Evolutionary conservation across 53 echinoderm and acorn worm species (phyloP), one percentile per base, ranked within the genome.

Genomic region (Holothuria leucospilota): DNA sequence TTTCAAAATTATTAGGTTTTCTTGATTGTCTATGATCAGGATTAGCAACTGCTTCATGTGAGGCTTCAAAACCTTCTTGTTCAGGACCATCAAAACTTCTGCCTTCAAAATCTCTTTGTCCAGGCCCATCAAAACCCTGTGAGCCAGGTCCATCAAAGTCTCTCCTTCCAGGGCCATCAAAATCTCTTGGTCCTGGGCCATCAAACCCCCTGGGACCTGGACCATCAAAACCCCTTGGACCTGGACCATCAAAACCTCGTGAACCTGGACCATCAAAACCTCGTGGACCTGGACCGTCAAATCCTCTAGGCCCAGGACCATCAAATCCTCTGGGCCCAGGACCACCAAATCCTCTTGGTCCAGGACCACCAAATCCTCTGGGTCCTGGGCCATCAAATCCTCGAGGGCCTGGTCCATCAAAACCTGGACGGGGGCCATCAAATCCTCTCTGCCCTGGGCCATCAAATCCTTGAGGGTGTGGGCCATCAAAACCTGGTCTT

Each of bases 311-410:
- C 13, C 87, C 51, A 14, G 87, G 77, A 23, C 87, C 91, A 51
- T 72, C 72, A 84, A 88, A 75, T 13, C 88, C 92, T 24, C 87
- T 87, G 15, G 83, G 84, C 29, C 86, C 71, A 8, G 85, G 71
- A 42, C 65, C 82, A 63, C 29, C 79, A 79, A 79, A 79, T 20
- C 85, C 88, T 38, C 68, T 85, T 51, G 91, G 88, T 38, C 83
- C 69, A 14, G 79, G 79, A 75, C 53, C 85, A 77, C 34, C 88
- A 87, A 82, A 71, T 41, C 85, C 1, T 26, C 63, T 21, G 24
- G 88, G 78, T 56, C 78, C 78, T 8, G 78, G 78, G 8, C 71
- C 87, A 78, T 79, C 80, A 51, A 66, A 79, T 18, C 79, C 79
- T 62, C 59, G 58, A 29, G 79, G 85, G 59, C 89, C 89, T 20